phyloP scores from a whole-genome alignment of 2,113 vertebrate species.

The Echinops telfairi region DNA sequence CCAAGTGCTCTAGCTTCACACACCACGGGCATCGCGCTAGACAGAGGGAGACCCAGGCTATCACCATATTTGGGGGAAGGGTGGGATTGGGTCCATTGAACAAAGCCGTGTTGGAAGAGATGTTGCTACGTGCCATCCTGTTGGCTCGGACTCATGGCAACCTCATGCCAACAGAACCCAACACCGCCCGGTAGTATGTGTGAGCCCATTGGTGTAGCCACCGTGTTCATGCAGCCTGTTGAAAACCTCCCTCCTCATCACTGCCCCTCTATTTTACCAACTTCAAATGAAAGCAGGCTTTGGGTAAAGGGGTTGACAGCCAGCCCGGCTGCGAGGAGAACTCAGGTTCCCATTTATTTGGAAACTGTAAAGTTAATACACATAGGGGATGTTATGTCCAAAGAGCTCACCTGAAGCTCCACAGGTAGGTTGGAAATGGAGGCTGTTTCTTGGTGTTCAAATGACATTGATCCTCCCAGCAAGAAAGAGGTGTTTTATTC shows the following conservation, averaged over 20 bases:
- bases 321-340: background rate
- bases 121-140: too few relatives aligned
- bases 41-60: background rate
- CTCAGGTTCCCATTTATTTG: conserved; percentile 29
- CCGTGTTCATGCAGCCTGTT: too few relatives aligned
- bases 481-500: conserved; percentile 43
- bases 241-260: too few relatives aligned
- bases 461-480: background rate
- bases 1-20: background rate
- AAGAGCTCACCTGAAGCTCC: conserved; percentile 2
- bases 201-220: too few relatives aligned
- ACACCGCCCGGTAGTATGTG: too few relatives aligned
- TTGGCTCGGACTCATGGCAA: too few relatives aligned
- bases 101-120: background rate
- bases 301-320: background rate
- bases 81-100: background rate
- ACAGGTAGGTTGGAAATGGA: conserved; percentile 11
- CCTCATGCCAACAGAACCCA: too few relatives aligned
- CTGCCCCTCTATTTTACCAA: too few relatives aligned
- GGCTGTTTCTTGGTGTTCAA: conserved; percentile 18
- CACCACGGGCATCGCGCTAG: too few relatives aligned
- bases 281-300: background rate
- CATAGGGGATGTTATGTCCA: conserved; percentile 13
- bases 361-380: conserved; percentile 31
- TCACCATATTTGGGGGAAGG: background rate